Evolutionary conservation across 1,140 invertebrate genomes (phyloP).

Genomic region (Plectrocnemia conspersa): DNA sequence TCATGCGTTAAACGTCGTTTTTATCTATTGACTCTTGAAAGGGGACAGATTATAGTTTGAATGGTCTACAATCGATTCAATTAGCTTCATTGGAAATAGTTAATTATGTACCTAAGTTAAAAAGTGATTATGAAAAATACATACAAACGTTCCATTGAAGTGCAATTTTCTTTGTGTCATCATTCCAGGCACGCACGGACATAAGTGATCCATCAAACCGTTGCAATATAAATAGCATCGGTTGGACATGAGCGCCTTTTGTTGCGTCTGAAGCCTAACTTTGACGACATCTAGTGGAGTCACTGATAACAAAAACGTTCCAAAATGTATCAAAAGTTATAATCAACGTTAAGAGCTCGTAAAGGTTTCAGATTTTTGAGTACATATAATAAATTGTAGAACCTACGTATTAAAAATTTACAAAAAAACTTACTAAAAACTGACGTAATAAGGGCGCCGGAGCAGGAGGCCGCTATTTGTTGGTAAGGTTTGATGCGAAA

Average conservation of each 20-base stretch:
- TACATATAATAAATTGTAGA: not conserved
- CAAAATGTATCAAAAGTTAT: not conserved
- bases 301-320: constrained; percentile 60
- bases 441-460: constrained; percentile 85
- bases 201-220: constrained; percentile 99
- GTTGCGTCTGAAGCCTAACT: constrained; percentile 92
- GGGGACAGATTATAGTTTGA: too few species aligned
- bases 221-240: constrained; percentile 97
- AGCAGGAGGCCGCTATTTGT: constrained; percentile 85
- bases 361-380: not conserved
- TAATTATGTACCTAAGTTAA: too few species aligned
- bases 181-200: constrained; percentile 68
- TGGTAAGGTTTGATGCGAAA: constrained; percentile 78
- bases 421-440: constrained; percentile 66
- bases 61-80: too few species aligned
- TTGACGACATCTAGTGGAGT: constrained; percentile 99
- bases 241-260: constrained; percentile 74
- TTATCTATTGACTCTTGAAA: too few species aligned
- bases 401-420: too few species aligned
- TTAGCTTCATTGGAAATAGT: too few species aligned
- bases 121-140: too few species aligned
- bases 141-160: constrained; percentile 88
- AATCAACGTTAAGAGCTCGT: not conserved
- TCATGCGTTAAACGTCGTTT: too few species aligned
- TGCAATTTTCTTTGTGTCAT: constrained; percentile 61